Evolutionary conservation across 2,113 vertebrate species (phyloP).

Genomic region (Crotalus viridis): DNA sequence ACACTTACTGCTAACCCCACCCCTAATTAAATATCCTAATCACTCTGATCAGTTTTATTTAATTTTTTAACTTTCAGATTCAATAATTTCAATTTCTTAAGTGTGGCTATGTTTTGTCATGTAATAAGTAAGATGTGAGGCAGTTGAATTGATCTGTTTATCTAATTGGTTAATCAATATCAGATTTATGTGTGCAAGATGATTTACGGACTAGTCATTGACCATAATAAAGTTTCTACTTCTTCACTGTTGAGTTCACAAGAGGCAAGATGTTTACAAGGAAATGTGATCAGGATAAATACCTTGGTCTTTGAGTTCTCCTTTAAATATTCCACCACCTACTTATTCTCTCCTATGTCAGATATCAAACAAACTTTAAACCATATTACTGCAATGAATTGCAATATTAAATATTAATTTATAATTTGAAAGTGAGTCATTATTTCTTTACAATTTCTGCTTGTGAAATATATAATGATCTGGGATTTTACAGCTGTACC

Average conservation of each 20-base stretch:
- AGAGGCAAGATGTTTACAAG: neutral
- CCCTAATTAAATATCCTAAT: neutral
- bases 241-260: neutral
- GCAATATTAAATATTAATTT: conserved; percentile 17
- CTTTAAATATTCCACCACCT: neutral
- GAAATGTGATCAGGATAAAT: neutral
- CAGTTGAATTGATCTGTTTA: neutral
- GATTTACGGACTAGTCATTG: neutral
- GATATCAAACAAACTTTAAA: neutral
- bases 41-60: neutral
- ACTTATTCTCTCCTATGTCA: neutral
- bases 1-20: neutral
- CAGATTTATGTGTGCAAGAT: neutral
- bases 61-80: neutral
- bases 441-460: neutral
- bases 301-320: neutral
- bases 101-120: neutral
- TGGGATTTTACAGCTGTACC: neutral
- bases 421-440: conserved; percentile 1
- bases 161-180: neutral
- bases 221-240: neutral
- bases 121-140: neutral
- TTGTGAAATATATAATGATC: neutral
- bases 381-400: neutral
- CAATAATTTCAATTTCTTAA: neutral